Evolutionary conservation across 2,797 vertebrate genomes (phyloP).

Genomic region (Schizopygopsis pylzovi): DNA sequence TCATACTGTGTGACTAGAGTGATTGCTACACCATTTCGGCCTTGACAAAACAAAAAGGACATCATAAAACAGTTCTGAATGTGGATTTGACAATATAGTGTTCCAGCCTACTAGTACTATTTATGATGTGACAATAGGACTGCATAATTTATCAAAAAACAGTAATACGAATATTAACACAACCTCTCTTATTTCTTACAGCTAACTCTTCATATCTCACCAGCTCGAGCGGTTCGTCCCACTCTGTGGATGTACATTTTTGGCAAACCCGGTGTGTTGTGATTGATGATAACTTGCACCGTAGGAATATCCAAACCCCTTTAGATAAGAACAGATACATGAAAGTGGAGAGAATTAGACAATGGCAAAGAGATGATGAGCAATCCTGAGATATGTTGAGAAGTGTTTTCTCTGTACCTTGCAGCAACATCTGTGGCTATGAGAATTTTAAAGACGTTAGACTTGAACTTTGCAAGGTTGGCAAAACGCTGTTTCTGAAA

Average conservation of each 20-base stretch:
- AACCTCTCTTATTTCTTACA: not conserved
- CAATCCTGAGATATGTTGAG: not conserved
- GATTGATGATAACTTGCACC: slow-evolving; percentile 95
- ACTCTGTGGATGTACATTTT: slow-evolving; percentile 98
- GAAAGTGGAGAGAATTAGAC: not conserved
- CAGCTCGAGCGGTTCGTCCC: slow-evolving; percentile 93
- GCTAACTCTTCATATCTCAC: slow-evolving; percentile 68
- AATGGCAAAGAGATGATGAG: not conserved
- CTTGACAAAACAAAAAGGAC: slow-evolving; percentile 69
- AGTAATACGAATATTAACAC: not conserved
- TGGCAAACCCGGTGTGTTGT: slow-evolving; percentile 94
- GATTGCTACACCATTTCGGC: slow-evolving; percentile 88
- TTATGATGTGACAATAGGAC: not conserved
- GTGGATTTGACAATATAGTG: not conserved
- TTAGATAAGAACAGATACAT: not conserved
- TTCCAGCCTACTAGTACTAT: not conserved
- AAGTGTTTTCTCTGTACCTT: slow-evolving; percentile 75
- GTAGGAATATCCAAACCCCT: slow-evolving; percentile 96
- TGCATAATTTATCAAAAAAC: not conserved
- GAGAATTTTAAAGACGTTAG: slow-evolving; percentile 93
- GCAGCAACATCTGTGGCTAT: slow-evolving; percentile 95
- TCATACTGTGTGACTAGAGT: slow-evolving; percentile 97
- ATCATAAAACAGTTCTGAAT: not conserved
- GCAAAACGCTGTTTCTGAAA: slow-evolving; percentile 90
- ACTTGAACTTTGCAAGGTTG: slow-evolving; percentile 94